Evolutionary conservation across 2,113 vertebrate genomes (phyloP), one percentile per base, ranked within the genome.

Genomic region (Leiothrix lutea): DNA sequence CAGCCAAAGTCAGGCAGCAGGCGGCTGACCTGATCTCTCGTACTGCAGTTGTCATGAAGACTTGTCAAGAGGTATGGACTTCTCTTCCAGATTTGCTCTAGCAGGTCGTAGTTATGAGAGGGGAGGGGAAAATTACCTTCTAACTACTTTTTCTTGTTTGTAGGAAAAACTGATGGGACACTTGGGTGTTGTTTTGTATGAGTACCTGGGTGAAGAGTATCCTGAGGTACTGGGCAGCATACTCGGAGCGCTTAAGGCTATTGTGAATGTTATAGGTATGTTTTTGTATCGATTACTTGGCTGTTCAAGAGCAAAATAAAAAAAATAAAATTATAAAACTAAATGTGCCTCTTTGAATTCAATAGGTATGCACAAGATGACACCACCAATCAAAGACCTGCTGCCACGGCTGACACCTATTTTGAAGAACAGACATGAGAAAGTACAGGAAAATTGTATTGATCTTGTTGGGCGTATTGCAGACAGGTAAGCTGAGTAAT

Each of bases 301-400:
- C 57, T 75, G 16, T 75, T 91, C 12, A 38, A 51, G 67, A 91
- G 44, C 16, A 33, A 57, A 77, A 71, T 54, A 5, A 26, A 28
- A 61, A 40, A 53, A 93, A n/a, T 1, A 18, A 54, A 18, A 54
- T 23, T 40, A 4, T 75, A n/a, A n/a, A 57, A 61, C 36, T 93
- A 44, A 95, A 26, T 25, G 9, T 11, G 1, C 7, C 29, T 82
- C 22, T 94, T 81, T 94, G 9, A 73, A 11, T 93, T 95, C 60
- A 45, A 83, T 91, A 99, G 99, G 99, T 90, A 99, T 99, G 99
- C 99, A 99, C 98, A 99, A 99, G 98, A 99, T 99, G 99, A 99
- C 99, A 0, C 99, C 99, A 38, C 99, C 99, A 14, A 99, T 99
- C 96, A 99, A 99, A 98, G 99, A 99, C 94, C 97, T 99, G 84